phyloP scores from a whole-genome alignment of 2,113 vertebrate species.

The Axis porcinus region DNA sequence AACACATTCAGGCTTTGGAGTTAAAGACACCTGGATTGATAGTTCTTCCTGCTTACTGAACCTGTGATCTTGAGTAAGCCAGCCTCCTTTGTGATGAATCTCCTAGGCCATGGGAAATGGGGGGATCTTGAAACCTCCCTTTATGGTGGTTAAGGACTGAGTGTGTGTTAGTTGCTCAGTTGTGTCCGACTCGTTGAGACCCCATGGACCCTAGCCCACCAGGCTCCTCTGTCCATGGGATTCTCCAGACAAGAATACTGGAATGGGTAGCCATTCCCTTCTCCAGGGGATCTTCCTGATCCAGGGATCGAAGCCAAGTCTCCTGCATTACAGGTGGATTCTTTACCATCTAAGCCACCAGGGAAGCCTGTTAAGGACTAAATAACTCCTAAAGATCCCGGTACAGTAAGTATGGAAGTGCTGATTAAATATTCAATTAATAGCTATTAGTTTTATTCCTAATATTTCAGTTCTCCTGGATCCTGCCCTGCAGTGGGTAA shows the following conservation, averaged over 20 bases:
- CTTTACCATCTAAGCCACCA: not conserved
- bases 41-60: not conserved
- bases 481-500: not conserved
- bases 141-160: not conserved
- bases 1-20: not conserved
- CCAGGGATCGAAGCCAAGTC: not conserved
- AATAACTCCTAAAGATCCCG: not conserved
- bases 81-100: not conserved
- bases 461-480: not conserved
- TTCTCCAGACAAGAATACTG: not conserved
- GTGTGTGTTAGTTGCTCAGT: not conserved
- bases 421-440: not conserved
- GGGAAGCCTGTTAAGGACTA: not conserved
- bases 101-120: not conserved
- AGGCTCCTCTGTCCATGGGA: not conserved
- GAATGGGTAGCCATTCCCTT: not conserved
- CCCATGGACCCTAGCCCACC: not conserved
- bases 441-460: not conserved
- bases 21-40: not conserved
- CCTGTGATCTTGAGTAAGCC: not conserved
- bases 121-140: not conserved
- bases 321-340: not conserved
- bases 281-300: not conserved
- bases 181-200: not conserved
- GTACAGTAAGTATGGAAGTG: not conserved